Conservation (phyloP, 1,140 invertebrate genomes). For the Brachionus sp. region DNA sequence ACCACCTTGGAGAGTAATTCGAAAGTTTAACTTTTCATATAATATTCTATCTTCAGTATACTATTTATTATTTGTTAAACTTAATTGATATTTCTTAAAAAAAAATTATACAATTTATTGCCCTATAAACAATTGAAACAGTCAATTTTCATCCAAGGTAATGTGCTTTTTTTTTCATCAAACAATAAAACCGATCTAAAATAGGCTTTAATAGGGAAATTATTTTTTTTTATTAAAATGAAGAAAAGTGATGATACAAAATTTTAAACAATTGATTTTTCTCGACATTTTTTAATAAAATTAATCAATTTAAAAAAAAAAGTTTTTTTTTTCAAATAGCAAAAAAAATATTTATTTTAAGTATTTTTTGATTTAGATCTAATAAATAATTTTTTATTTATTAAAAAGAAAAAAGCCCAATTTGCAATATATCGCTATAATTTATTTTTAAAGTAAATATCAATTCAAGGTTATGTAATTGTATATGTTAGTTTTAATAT, state of each 20-base stretch:
- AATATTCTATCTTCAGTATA: not conserved
- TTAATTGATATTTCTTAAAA: not conserved
- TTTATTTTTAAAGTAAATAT: slow-evolving; percentile 16
- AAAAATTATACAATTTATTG: not conserved
- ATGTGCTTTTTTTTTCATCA: too few species aligned
- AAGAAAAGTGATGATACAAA: too few species aligned
- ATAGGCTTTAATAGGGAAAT: too few species aligned
- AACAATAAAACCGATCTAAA: too few species aligned
- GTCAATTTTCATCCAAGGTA: too few species aligned
- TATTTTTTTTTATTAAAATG: too few species aligned
- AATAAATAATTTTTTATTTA: not conserved
- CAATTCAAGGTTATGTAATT: slow-evolving; percentile 32
- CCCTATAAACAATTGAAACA: not conserved
- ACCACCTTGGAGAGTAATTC: not conserved
- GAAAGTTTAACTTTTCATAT: not conserved
- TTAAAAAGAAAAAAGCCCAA: not conserved
- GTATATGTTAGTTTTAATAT: not conserved
- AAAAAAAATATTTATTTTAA: not conserved
- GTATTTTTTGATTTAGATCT: not conserved
- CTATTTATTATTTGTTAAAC: not conserved
- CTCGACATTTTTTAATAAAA: too few species aligned
- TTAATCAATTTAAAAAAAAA: too few species aligned
- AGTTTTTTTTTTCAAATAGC: too few species aligned
- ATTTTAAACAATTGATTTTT: too few species aligned
- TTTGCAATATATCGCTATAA: not conserved